These are phyloP conservation scores for Eupithecia insigniata DNA, from an alignment of 2,888 invertebrate genomes.

Conservation along the genomic window DNA sequence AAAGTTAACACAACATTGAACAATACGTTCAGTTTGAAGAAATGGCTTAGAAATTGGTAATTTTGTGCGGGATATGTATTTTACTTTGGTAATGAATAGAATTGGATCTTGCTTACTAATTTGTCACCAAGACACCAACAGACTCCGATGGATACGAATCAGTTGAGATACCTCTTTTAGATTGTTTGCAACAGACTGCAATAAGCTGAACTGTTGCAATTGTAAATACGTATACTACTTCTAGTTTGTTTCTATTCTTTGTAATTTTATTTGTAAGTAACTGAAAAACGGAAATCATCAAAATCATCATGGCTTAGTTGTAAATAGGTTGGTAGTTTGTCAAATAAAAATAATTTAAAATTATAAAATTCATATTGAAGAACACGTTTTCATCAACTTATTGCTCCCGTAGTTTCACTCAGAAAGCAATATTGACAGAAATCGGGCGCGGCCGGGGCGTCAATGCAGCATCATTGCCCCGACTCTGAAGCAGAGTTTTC, in stretches of 20 bases:
- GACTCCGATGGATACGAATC: no score
- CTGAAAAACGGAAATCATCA: neutral
- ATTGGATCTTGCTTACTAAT: neutral
- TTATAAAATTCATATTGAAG: neutral
- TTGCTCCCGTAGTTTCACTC: conserved; percentile 22
- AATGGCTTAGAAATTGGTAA: neutral
- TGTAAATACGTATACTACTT: no score
- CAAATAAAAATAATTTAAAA: neutral
- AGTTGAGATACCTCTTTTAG: no score
- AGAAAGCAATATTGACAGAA: conserved; percentile 22
- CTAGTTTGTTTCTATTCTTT: no score
- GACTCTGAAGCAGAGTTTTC: neutral
- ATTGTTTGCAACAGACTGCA: no score
- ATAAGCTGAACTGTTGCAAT: no score
- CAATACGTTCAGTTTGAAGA: neutral
- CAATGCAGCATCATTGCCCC: conserved; percentile 42
- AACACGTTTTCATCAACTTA: neutral
- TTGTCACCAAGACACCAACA: neutral
- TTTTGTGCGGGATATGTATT: neutral
- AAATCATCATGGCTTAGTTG: neutral
- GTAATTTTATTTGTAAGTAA: no score
- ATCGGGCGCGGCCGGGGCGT: conserved; percentile 24
- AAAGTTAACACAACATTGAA: neutral
- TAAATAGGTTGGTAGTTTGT: neutral
- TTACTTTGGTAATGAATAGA: neutral